Percentiles rank a stretch among this genome's conserved stretches.
These are phyloP conservation scores for Syrphus vitripennis DNA, from an alignment of 2,888 invertebrate species.

Conservation along the genomic window DNA sequence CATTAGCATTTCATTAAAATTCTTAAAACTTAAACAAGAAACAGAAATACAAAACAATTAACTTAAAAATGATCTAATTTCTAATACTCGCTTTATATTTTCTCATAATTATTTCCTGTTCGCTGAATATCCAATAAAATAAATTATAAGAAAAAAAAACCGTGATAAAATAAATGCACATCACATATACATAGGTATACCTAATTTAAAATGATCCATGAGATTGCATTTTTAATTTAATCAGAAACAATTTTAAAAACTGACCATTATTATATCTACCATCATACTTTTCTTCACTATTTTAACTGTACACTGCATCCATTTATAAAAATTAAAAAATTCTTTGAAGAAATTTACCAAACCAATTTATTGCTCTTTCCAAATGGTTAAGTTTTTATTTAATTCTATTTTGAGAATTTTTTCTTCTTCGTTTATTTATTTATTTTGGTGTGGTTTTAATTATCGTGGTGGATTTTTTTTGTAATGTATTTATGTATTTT, in stretches of 20 bases:
- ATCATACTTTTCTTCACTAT: not conserved
- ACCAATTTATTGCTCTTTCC: constrained; percentile 64
- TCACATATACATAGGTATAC: not conserved
- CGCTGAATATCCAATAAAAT: constrained; percentile 39
- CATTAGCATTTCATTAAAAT: not conserved
- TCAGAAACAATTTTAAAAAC: constrained; percentile 3
- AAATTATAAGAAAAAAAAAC: not conserved
- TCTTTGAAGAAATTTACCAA: constrained; percentile 59
- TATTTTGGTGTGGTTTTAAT: constrained; percentile 5
- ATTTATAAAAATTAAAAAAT: constrained; percentile 2
- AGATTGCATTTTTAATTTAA: constrained; percentile 46
- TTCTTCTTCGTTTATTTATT: not conserved
- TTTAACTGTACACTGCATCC: not conserved
- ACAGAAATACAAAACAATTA: not conserved
- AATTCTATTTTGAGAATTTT: not conserved
- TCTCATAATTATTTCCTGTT: constrained; percentile 59
- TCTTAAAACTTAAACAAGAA: not conserved
- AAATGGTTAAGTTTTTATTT: constrained; percentile 44
- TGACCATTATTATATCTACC: constrained; percentile 42
- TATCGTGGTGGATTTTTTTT: not conserved
- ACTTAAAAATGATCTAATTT: not conserved
- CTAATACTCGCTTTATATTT: too few species aligned
- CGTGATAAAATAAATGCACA: constrained; percentile 6
- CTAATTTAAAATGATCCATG: not conserved
- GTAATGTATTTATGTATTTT: not conserved